phyloP scores from a whole-genome alignment of 2,113 vertebrate species.

The Pontoporia blainvillei region DNA sequence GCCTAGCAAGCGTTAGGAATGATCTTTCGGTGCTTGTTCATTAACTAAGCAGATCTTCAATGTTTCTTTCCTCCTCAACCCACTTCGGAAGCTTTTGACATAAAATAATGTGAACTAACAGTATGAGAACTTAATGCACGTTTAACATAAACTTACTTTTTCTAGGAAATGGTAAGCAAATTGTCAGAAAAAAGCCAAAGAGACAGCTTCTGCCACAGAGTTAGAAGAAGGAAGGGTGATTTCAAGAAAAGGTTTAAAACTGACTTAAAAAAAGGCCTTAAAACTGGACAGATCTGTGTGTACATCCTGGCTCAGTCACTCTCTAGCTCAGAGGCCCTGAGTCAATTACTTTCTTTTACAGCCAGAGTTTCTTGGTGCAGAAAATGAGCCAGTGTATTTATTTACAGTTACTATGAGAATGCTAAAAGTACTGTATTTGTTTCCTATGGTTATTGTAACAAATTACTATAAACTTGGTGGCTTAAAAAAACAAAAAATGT shows the following conservation, averaged over 20 bases:
- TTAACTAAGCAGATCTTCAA: neutral
- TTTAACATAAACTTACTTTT: neutral
- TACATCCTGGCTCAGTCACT: neutral
- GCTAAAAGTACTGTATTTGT: neutral
- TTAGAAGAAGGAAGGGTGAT: neutral
- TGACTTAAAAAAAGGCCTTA: neutral
- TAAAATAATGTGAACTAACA: neutral
- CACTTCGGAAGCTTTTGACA: neutral
- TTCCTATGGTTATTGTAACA: neutral
- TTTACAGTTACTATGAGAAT: neutral
- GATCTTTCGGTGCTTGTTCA: neutral
- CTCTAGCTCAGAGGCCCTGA: neutral
- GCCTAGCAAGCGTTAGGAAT: neutral
- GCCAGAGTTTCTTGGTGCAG: neutral
- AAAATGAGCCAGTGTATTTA: neutral
- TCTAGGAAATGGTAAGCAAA: neutral
- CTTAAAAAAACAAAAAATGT: neutral
- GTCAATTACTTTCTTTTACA: neutral
- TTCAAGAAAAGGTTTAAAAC: neutral
- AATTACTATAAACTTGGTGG: neutral
- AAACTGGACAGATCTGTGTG: neutral
- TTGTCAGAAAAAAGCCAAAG: neutral
- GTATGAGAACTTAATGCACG: neutral
- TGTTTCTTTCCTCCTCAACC: neutral
- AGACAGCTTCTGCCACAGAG: neutral